Evolutionary conservation across 1,140 invertebrate species (phyloP), one percentile per base, ranked within the genome.

Genomic region (Cotesia vestalis): DNA sequence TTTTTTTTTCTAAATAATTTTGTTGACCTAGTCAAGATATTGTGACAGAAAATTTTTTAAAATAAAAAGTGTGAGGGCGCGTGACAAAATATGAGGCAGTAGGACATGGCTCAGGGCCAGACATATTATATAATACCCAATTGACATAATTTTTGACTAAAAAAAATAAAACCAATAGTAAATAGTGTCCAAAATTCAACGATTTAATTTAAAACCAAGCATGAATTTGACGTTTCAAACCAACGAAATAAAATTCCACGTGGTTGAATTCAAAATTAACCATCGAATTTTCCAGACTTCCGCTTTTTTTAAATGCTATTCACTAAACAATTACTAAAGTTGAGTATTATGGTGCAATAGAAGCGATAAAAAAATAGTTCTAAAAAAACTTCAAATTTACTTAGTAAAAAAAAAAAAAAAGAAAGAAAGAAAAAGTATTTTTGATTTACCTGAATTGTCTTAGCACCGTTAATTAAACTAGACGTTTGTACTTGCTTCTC

Each of bases 21-120:
- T 11, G 57, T 27, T 46, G 9, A 20, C 3, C 4, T 1, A 4
- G 3, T 8, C 1, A 60, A 14, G 12, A 59, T 61, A 60, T 12
- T n/a, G 46, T n/a, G 52, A 46, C 20, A 57, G 11, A 55, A 9
- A 77, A 70, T 27, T 27, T 27, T 27, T 27, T 27, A 60, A 34
- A 27, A 66, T 55, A 40, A 20, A 5, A 68, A 34, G 38, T 20
- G 38, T 20, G 38, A 67, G 62, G 53, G 67, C 69, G 70, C 46
- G 72, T 52, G 52, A n/a, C 61, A 76, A 9, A 62, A 75, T 63
- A 9, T 64, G 38, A 76, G 73, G 27, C 70, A 78, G 67, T 77
- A 36, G 77, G 67, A 53, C 62, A 78, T 77, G 72, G 75, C 77
- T 76, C 77, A 79, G n/a, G 72, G 76, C 78, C 78, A 79, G 59